These are phyloP conservation scores for Meriones unguiculatus DNA, from an alignment of 2,113 vertebrate genomes.

Conservation along the genomic window DNA sequence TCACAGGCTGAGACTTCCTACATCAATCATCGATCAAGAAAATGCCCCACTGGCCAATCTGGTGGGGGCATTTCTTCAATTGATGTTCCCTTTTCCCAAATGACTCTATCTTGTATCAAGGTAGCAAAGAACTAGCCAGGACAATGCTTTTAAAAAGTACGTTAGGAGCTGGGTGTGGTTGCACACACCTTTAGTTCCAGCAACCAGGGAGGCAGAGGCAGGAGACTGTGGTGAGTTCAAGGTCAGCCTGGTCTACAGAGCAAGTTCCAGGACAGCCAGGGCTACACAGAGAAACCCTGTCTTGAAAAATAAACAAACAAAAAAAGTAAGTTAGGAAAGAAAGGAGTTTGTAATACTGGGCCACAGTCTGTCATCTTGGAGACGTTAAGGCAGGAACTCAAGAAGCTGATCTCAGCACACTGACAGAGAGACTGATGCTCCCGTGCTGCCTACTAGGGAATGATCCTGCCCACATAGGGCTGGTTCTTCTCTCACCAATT, in stretches of 20 bases:
- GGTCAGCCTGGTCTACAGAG: too few species aligned
- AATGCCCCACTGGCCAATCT: not conserved
- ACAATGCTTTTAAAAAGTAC: not conserved
- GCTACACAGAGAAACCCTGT: too few species aligned
- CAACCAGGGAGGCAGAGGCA: too few species aligned
- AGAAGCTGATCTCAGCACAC: not conserved
- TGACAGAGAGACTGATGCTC: too few species aligned
- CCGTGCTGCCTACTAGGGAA: not conserved
- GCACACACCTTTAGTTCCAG: too few species aligned
- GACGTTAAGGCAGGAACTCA: not conserved
- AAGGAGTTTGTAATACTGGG: too few species aligned
- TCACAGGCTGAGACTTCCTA: not conserved
- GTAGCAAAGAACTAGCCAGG: not conserved
- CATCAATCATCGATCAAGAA: not conserved
- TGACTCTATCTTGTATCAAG: not conserved
- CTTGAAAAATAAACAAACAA: too few species aligned
- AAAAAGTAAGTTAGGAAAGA: not conserved
- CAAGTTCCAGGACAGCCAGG: too few species aligned
- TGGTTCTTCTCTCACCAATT: not conserved
- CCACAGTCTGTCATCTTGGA: not conserved
- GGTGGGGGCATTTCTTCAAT: not conserved
- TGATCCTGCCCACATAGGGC: not conserved
- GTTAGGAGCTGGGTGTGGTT: too few species aligned
- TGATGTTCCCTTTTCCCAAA: not conserved
- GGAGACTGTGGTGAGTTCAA: too few species aligned